Base-by-base conservation (phyloP, 1,140 invertebrate genomes). In the Drosophila oshimai region DNA sequence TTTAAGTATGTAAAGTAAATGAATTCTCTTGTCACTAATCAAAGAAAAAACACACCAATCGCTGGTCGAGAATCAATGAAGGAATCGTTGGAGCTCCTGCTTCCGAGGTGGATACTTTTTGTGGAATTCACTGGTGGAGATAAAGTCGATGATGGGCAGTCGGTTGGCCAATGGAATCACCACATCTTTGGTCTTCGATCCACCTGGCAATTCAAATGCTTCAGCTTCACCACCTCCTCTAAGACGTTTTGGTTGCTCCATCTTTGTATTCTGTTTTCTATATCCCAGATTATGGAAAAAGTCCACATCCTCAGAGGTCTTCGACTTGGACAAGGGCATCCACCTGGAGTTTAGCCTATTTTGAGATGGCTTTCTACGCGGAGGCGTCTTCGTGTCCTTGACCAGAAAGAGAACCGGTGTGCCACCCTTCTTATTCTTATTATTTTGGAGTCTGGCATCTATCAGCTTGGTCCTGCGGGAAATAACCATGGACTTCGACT, bases 91-190 rank as follows among this genome's bases (percentile, higher is more conserved):
- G 1, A 33, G 1, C 3, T 4, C 34, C 12, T 55, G 31, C 7
- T 33, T 53, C 10, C n/a, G 15, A 1, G 49, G 10, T 9, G 10
- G 15, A 7, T 29, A 36, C 67, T 80, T 64, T 1, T 39, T 64
- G 2, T 71, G 60, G n/a, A 84, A 84, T 24, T 86, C 80, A n/a
- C 64, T 54, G 12, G 80, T 86, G 6, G 80, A 84, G 9, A 80
- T 84, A 10, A 75, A 75, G 26, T 84, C 80, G 18, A 86, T 86
- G 57, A 84, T 80, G 39, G 80, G 75, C 53, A 86, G 22, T n/a
- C 61, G 80, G 5, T 18, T 55, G 20, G 62, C 53, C 9, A 84
- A 42, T 2, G 79, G 79, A 10, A 84, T 70, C 15, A 71, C 53
- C 5, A 78, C 6, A 10, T 62, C 13, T 20, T 24, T 41, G 12